Evolutionary conservation across 2,113 vertebrate species (phyloP), one percentile per base, ranked within the genome.

Genomic region (Chionis minor): DNA sequence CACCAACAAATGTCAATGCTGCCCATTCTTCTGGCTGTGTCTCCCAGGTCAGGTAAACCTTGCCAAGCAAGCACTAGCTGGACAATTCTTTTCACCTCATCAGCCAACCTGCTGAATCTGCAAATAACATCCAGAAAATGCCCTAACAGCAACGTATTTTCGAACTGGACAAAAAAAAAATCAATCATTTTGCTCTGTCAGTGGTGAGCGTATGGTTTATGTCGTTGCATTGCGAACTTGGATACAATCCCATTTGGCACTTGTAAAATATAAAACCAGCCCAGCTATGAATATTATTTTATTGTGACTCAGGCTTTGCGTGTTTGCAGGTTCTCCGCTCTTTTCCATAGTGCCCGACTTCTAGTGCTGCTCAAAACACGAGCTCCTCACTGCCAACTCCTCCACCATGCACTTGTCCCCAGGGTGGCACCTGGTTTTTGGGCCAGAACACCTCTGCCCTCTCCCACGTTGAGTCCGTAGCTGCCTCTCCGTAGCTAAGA

Each of bases 81-180:
- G 69, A 78, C 77, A 78, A 78, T 84, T 89, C 75, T 72, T 89
- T 81, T 74, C 72, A 95, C 70, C 58, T 92, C 95, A 94, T 84
- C 88, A 96, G 33, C 65, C 88, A 86, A 45, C 49, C 24, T 89
- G 83, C 88, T 94, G 80, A 86, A 78, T 94, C 95, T 94, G 88
- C 91, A 96, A 91, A 94, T 63, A 81, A 65, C 58, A 82, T 86
- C 66, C 69, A 87, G 83, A 88, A 96, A 91, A 88, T 82, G 58
- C 38, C 91, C 86, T 91, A 3, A 85, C 91, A 61, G 58, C 70
- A 91, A 67, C 54, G 27, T 35, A 65, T 51, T 80, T 91, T 91
- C 84, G 65, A 94, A 75, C 23, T 7, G 54, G 44, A 84, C n/a
- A 80, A 44, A 95, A 67, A 63, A 59, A 55, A 70, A 63, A 73